Base-by-base conservation (phyloP, 2,797 vertebrate species). In the Sebastes iracundus region DNA sequence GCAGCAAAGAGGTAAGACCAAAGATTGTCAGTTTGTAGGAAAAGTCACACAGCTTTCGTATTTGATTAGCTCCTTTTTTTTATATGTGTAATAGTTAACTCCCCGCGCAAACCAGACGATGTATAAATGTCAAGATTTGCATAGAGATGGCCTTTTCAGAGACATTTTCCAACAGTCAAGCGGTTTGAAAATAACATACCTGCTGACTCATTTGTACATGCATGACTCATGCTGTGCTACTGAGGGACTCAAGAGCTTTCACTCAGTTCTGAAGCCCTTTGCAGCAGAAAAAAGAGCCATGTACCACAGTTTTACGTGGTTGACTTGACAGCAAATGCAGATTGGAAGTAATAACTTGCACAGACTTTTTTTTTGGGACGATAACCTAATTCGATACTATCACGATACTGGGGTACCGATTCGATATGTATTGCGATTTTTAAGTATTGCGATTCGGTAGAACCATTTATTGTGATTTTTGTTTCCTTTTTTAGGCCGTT, bases 1-100 rank as follows among this genome's bases (percentile, higher is more conserved):
- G 97, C 93, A 98, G 97, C 95, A 99, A 98, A 95, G 98, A 99
- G 98, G 98, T 99, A 32, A 13, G 62, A 56, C 35, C 3, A n/a
- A 11, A 67, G 6, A 12, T 18, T 25, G 42, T 61, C 42, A 61
- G 28, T 22, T 46, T 75, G 10, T 20, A 12, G 66, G 18, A 38
- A 32, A 82, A 58, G 69, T 76, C 38, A 18, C 18, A 11, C 32
- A 25, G 20, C 16, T 20, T 71, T 61, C 76, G 20, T 70, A 33
- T 74, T 38, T 69, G 38, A 63, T 80, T 33, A 76, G 14, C 49
- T 76, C 14, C 22, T 14, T 46, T 64, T 59, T 71, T 52, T 49
- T 7, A n/a, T 27, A 55, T 33, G 22, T 49, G 9, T 11, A 68
- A 83, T n/a, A 69, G 63, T 30, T 28, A 79, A 68, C 49, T 60